These are phyloP conservation scores for Rousettus leschenaultii DNA, from an alignment of 2,113 vertebrate genomes.

Conservation along the genomic window DNA sequence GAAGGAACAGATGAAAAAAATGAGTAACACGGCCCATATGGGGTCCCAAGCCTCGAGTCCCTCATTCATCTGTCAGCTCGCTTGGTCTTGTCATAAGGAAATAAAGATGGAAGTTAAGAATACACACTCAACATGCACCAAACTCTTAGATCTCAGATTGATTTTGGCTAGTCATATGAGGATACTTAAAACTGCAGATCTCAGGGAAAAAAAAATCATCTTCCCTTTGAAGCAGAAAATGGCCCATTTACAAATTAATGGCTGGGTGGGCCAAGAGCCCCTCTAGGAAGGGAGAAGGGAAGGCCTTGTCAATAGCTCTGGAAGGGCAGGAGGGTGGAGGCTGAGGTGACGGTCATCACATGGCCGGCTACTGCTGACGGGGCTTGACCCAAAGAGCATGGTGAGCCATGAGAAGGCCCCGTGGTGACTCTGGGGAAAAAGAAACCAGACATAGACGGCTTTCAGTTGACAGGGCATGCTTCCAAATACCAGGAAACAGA, in stretches of 20 bases:
- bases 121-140: background rate
- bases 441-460: background rate
- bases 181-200: slow-evolving; percentile 58
- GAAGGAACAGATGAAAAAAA: background rate
- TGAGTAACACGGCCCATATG: background rate
- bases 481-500: background rate
- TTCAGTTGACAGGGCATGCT: background rate
- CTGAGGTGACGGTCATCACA: background rate
- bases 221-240: slow-evolving; percentile 69
- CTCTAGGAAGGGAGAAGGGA: background rate
- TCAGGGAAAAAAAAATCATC: background rate
- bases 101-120: slow-evolving; percentile 29
- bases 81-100: slow-evolving; percentile 12
- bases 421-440: background rate
- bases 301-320: background rate
- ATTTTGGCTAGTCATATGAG: slow-evolving; percentile 60
- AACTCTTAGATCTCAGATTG: slow-evolving; percentile 54
- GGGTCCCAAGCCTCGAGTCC: background rate
- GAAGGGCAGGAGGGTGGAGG: background rate
- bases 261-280: slow-evolving; percentile 43
- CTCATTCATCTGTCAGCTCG: background rate
- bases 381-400: background rate
- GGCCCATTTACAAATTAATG: slow-evolving; percentile 64
- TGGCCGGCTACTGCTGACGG: rapidly evolving
- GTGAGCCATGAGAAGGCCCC: background rate